Evolutionary conservation across 1,140 invertebrate genomes (phyloP), one percentile per base, ranked within the genome.

Genomic region (Penaeus vannamei): DNA sequence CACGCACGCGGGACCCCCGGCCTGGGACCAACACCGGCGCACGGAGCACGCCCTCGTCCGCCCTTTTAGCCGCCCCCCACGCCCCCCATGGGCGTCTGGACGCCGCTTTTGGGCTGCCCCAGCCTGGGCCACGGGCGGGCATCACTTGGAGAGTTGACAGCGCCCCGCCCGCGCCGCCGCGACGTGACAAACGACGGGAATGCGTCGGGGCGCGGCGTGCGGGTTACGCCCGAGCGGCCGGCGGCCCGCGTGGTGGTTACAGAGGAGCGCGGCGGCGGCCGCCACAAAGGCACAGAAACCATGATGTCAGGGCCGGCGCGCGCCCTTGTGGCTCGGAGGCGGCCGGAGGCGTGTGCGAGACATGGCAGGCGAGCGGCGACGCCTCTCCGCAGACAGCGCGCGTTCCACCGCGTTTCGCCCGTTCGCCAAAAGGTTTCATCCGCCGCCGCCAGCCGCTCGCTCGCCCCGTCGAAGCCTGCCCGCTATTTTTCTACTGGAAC

Each of bases 341-440:
- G 79, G 84, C 66, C 85, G 85, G 84, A 90, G 89, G 89, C 89
- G 89, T 90, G 89, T 90, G 89, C 89, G 89, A 90, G 89, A 90
- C 89, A 90, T 90, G 89, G 89, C 85, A 87, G 81, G 81, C 85
- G 84, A 86, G 89, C 89, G 77, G 85, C 85, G 89, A 90, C 89
- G 82, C 64, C 81, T 83, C 89, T 84, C 85, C 81, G 69, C 85
- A 86, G 79, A 86, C 85, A 90, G 84, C 85, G 80, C 81, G 32
- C 81, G 85, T 87, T 84, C 72, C 89, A 86, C 81, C 80, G 64
- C 81, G 32, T 82, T 87, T 87, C 89, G 85, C 46, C 46, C 81
- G 66, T 64, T 86, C 85, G 62, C 85, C 85, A 87, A 83, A 86
- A 60, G 59, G 60, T 22, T 77, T 89, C 87, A 64, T 22, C 46